A percentile compares a stretch with the other conserved stretches of the same genome.
Conservation (phyloP, 2,113 vertebrate species). For the Phrynosoma platyrhinos region DNA sequence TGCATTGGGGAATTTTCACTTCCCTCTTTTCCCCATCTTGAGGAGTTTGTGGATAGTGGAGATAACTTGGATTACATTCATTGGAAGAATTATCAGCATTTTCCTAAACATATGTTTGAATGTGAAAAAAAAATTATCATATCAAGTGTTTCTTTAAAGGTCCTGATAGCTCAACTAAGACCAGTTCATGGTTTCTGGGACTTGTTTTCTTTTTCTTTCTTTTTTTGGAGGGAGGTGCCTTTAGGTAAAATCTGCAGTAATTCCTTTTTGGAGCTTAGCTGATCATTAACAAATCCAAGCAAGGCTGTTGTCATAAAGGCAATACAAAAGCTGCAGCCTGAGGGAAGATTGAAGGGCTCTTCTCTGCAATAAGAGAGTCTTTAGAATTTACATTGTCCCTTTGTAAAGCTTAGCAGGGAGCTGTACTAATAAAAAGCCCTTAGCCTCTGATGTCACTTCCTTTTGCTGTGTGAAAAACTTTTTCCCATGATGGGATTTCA, state of each 20-base stretch:
- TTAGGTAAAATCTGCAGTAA: constrained; percentile 69
- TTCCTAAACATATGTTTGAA: constrained; percentile 52
- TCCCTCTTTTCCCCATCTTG: constrained; percentile 22
- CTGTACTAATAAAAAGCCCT: constrained; percentile 64
- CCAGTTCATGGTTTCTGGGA: constrained; percentile 42
- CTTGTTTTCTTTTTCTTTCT: constrained; percentile 32
- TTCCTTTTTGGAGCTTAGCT: constrained; percentile 60
- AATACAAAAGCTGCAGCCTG: constrained; percentile 72
- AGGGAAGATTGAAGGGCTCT: constrained; percentile 62
- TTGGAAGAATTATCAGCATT: constrained; percentile 58
- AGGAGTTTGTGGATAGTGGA: constrained; percentile 62
- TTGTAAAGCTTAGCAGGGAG: constrained; percentile 71
- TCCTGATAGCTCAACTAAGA: constrained; percentile 53
- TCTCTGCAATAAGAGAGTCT: constrained; percentile 57
- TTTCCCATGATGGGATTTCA: constrained; percentile 55
- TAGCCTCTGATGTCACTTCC: constrained; percentile 51
- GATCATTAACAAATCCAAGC: constrained; percentile 68
- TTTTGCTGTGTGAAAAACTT: constrained; percentile 41
- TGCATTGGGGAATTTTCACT: constrained; percentile 48
- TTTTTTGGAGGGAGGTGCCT: constrained; percentile 47
- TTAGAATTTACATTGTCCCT: constrained; percentile 61
- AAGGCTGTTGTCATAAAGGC: constrained; percentile 44
- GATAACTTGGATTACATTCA: constrained; percentile 62
- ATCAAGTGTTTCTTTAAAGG: constrained; percentile 47
- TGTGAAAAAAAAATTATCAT: constrained; percentile 27